Evolutionary conservation across 2,113 vertebrate species (phyloP), one percentile per base, ranked within the genome.

Genomic region (Xenopus tropicalis): DNA sequence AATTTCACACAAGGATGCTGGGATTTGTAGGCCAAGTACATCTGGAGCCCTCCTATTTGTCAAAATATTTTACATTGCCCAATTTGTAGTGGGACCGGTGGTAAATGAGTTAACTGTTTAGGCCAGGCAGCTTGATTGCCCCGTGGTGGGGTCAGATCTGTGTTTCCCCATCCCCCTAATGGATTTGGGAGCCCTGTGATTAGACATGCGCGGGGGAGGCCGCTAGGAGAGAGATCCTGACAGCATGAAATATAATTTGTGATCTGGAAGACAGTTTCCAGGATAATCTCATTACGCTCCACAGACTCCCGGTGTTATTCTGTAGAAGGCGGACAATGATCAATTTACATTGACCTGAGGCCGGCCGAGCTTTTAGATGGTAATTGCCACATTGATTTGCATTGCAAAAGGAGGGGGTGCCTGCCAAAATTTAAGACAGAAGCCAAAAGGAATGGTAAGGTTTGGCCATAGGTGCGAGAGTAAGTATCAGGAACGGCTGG

Each of bases 381-480:
- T 91, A 92, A 92, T 92, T 91, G 90, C 91, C 89, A 91, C 91
- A 92, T 92, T 90, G 90, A 92, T 92, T 92, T 91, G 90, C 88
- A 92, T 92, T 69, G 91, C 88, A 89, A 90, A 88, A 90, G 90
- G 75, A 79, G 25, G 54, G 80, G 70, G 82, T 88, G 85, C 84
- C 83, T 89, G 87, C 88, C 88, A 92, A 92, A 92, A 92, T 91
- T 90, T 90, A 91, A 89, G 88, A 89, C 88, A 86, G 89, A 90
- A 91, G 89, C 89, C 85, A 91, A 90, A 91, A 89, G 88, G 90
- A 90, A 90, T 84, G 84, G 88, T 86, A 90, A 17, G 37, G 11
- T 73, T 52, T 58, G 20, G 29, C 83, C 78, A 80, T 82, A 86
- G 85, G 85, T 82, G 70, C 4, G 68, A 83, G 85, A 84, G 29